Evolutionary conservation across 2,888 invertebrate genomes (phyloP).

Genomic region (Agelastica alni): DNA sequence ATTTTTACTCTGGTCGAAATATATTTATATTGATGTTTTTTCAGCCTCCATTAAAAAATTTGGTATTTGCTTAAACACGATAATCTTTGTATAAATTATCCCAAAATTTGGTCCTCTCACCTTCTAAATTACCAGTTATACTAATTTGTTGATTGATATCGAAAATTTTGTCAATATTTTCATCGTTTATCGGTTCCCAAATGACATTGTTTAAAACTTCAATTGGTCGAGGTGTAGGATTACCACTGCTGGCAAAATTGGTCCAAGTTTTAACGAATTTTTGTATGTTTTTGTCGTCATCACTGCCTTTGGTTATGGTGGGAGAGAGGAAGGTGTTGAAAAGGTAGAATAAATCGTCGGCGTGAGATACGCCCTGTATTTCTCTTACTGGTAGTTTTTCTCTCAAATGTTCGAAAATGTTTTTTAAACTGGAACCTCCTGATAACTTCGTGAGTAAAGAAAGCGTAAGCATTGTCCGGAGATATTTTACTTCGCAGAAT

Average conservation of each 20-base stretch:
- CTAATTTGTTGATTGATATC: slow-evolving; percentile 45
- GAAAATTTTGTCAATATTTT: slow-evolving; percentile 41
- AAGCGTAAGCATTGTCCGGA: slow-evolving; percentile 39
- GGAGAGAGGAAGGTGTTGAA: slow-evolving; percentile 42
- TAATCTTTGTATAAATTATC: slow-evolving; percentile 41
- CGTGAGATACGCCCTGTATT: slow-evolving; percentile 46
- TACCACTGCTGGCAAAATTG: slow-evolving; percentile 48
- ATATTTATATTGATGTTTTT: no score
- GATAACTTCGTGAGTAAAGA: slow-evolving; percentile 40
- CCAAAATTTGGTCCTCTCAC: slow-evolving; percentile 48
- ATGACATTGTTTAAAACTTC: slow-evolving; percentile 38
- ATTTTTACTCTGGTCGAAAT: no score
- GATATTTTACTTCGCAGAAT: slow-evolving; percentile 39
- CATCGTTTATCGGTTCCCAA: slow-evolving; percentile 44
- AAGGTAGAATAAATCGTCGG: slow-evolving; percentile 48
- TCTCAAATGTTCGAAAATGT: slow-evolving; percentile 30
- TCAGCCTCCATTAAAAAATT: no score
- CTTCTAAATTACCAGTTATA: slow-evolving; percentile 41
- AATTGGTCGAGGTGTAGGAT: slow-evolving; percentile 43
- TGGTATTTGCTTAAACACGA: not conserved
- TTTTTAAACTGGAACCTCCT: slow-evolving; percentile 33
- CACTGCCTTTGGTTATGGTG: slow-evolving; percentile 34
- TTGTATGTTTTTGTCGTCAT: slow-evolving; percentile 44
- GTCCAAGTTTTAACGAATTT: slow-evolving; percentile 50
- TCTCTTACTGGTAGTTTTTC: slow-evolving; percentile 33